phyloP scores from a whole-genome alignment of 2,888 invertebrate genomes.

The Drosophila ustulata region DNA sequence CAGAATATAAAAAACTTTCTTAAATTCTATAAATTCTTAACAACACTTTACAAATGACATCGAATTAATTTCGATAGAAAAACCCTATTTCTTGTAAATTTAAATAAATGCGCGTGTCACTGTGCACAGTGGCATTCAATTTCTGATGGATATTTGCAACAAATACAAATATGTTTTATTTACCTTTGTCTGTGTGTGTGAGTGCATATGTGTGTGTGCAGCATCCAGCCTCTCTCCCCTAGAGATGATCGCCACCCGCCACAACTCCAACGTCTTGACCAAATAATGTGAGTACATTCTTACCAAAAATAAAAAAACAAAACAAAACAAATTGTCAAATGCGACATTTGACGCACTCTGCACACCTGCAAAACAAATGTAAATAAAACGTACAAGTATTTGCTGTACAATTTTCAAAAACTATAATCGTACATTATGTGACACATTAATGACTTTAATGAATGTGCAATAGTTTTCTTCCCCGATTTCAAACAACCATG shows the following conservation, averaged over 20 bases:
- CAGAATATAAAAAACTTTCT: slow-evolving; percentile 49
- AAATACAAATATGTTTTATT: slow-evolving; percentile 69
- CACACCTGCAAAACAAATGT: slow-evolving; percentile 57
- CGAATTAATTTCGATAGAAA: slow-evolving; percentile 20
- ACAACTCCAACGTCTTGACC: slow-evolving; percentile 13
- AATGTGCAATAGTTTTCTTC: slow-evolving; percentile 63
- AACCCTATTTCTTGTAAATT: slow-evolving; percentile 63
- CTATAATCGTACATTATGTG: slow-evolving; percentile 23
- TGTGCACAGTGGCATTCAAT: slow-evolving; percentile 63
- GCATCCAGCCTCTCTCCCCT: slow-evolving; percentile 11
- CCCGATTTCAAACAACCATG: slow-evolving; percentile 38
- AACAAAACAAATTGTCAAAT: slow-evolving; percentile 7
- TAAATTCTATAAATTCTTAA: slow-evolving; percentile 39
- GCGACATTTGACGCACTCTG: slow-evolving; percentile 20
- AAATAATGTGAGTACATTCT: slow-evolving; percentile 57
- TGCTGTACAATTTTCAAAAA: slow-evolving; percentile 39
- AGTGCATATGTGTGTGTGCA: slow-evolving; percentile 26
- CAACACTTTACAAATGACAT: slow-evolving; percentile 22
- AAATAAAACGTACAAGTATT: slow-evolving; percentile 56
- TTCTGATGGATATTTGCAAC: slow-evolving; percentile 68
- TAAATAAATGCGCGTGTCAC: slow-evolving; percentile 70
- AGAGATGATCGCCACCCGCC: slow-evolving; percentile 17
- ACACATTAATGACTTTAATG: slow-evolving; percentile 3
- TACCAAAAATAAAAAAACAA: not conserved
- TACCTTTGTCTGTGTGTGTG: slow-evolving; percentile 53